Evolutionary conservation across 2,888 invertebrate species (phyloP).

Genomic region (Trachelus stipa): DNA sequence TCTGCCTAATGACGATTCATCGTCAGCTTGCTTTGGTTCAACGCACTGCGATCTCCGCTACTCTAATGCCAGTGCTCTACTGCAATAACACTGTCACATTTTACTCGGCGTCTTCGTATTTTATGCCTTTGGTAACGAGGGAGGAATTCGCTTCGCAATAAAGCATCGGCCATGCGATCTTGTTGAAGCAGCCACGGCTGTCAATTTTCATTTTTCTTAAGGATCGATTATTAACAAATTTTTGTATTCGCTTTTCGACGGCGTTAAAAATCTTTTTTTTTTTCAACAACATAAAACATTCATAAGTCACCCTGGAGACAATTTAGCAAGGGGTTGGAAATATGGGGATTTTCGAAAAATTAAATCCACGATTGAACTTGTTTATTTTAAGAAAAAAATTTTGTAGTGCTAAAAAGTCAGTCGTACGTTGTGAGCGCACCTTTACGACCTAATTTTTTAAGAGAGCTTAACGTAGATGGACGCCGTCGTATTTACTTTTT

Average conservation of each 20-base stretch:
- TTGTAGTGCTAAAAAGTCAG: too few species aligned
- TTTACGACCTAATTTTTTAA: neutral
- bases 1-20: constrained; percentile 42
- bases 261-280: too few species aligned
- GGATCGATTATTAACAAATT: neutral
- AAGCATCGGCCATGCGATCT: neutral
- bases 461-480: neutral
- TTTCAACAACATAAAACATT: too few species aligned
- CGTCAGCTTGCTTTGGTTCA: constrained; percentile 44
- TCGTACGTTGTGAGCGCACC: neutral
- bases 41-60: constrained; percentile 34
- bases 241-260: too few species aligned
- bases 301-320: too few species aligned
- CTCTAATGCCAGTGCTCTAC: constrained; percentile 1
- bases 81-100: constrained; percentile 1
- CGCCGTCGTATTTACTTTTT: neutral
- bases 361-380: too few species aligned
- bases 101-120: neutral
- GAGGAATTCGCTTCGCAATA: neutral
- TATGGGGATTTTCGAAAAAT: too few species aligned
- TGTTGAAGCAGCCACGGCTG: neutral
- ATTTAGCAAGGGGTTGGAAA: too few species aligned
- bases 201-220: neutral
- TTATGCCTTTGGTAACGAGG: constrained; percentile 7
- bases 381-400: too few species aligned